These are phyloP conservation scores for Choloepus didactylus DNA, from an alignment of 2,797 vertebrate genomes.

Conservation along the genomic window DNA sequence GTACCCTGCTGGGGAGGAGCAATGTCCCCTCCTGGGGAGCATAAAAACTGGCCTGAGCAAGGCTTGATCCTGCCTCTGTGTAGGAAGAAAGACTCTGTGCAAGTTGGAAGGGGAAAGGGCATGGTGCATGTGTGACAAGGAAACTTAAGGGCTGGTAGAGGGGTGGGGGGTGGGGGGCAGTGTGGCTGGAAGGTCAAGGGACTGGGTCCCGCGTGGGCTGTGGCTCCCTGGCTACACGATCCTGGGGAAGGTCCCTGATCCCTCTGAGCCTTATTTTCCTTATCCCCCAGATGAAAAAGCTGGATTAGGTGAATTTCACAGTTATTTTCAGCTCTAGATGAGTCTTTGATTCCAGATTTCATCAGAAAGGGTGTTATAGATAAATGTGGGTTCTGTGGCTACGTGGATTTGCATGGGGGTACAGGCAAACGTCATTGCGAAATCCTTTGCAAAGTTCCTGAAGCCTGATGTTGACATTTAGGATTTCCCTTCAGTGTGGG, in stretches of 20 bases:
- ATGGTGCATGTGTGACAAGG: background rate
- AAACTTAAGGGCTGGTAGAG: background rate
- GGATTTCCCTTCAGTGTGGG: constrained; percentile 54
- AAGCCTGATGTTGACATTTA: constrained; percentile 59
- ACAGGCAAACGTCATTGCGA: background rate
- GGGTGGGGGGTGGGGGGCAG: too few relatives aligned
- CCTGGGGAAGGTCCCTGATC: background rate
- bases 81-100: background rate
- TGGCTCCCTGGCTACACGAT: background rate
- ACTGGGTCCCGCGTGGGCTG: background rate
- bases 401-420: constrained; percentile 29
- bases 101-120: background rate
- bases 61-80: background rate
- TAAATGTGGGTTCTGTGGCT: constrained; percentile 20
- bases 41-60: background rate
- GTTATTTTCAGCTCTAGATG: background rate
- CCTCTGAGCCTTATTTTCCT: background rate
- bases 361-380: background rate
- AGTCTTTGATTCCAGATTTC: constrained; percentile 16
- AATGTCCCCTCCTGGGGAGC: background rate
- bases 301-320: background rate
- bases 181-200: accelerated
- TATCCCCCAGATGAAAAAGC: background rate
- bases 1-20: background rate
- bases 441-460: background rate